Evolutionary conservation across 2,113 vertebrate species (phyloP), one percentile per base, ranked within the genome.

Genomic region (Oxyura jamaicensis): DNA sequence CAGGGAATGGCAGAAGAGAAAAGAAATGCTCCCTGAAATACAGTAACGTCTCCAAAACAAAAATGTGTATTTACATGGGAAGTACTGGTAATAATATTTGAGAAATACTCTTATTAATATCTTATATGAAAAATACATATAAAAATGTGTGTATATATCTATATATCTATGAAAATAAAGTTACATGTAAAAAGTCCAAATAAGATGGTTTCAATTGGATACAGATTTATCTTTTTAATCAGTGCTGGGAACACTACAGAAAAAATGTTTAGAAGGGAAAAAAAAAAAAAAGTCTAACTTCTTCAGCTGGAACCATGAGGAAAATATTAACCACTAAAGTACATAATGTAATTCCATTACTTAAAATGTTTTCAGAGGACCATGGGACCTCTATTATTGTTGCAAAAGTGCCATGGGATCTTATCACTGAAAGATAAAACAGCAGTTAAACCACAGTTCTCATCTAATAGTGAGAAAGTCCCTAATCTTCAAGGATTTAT

Each of bases 1-100:
- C 74, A 96, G 75, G 79, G 78, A 89, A 92, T 41, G 23, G 41
- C 86, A 88, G 46, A 74, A 93, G 87, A 88, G 63, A 88, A 28
- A 86, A 93, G 15, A 93, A 95, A 82, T 1, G 2, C 21, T 66
- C 60, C 69, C 74, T 87, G 71, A 94, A 83, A 89, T 33, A 91
- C 8, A 73, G 19, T 31, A 89, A 72, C n/a, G 53, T 52, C 39
- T 39, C 20, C 69, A 65, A 39, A 95, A 92, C 75, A 94, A 63
- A 77, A 39, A 62, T 55, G n/a, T 53, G 1, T 56, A 80, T 80
- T 83, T 83, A 86, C 39, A 53, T 14, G 26, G 18, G 23, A 90
- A 82, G 23, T 35, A 90, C 26, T 79, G 33, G 41, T 31, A 66
- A 18, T 67, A 78, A 83, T 29, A 92, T 65, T 93, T 9, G 48